phyloP scores from a whole-genome alignment of 2,113 vertebrate species.

The Nesogale talazaci region DNA sequence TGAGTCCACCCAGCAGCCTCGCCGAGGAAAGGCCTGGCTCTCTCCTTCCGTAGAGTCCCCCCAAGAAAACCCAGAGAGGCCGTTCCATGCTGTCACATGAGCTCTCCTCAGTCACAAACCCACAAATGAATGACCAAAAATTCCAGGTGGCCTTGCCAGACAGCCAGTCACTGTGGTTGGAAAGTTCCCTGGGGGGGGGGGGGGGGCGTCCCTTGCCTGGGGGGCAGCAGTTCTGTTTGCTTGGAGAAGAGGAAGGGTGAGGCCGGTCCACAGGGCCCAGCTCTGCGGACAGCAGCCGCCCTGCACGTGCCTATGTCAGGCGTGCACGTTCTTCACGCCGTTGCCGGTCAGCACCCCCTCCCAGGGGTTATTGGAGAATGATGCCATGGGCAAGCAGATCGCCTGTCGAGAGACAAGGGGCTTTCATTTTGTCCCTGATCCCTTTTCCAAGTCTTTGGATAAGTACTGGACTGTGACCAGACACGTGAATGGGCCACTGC shows the following conservation, averaged over 20 bases:
- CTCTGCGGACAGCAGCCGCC: not conserved
- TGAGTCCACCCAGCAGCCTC: not conserved
- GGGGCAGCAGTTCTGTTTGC: not conserved
- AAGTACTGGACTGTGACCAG: not conserved
- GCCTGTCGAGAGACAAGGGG: not conserved
- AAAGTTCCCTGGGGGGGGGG: too few species aligned
- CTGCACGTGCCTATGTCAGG: fast-evolving
- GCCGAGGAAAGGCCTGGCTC: not conserved
- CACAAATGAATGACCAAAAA: not conserved
- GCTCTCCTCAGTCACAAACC: not conserved
- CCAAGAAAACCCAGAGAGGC: not conserved
- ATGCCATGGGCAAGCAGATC: not conserved
- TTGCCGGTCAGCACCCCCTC: not conserved
- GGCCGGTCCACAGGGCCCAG: not conserved
- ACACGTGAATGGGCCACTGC: not conserved
- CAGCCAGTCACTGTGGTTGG: too few species aligned
- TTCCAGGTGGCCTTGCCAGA: not conserved
- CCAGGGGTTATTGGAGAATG: not conserved
- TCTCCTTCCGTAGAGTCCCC: not conserved
- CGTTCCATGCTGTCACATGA: not conserved
- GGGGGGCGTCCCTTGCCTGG: too few species aligned
- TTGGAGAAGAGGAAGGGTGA: not conserved
- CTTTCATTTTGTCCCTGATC: not conserved
- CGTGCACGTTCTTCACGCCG: fast-evolving
- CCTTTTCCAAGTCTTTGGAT: not conserved